These are phyloP conservation scores for Clupea harengus DNA, from an alignment of 2,113 vertebrate genomes.

Conservation along the genomic window DNA sequence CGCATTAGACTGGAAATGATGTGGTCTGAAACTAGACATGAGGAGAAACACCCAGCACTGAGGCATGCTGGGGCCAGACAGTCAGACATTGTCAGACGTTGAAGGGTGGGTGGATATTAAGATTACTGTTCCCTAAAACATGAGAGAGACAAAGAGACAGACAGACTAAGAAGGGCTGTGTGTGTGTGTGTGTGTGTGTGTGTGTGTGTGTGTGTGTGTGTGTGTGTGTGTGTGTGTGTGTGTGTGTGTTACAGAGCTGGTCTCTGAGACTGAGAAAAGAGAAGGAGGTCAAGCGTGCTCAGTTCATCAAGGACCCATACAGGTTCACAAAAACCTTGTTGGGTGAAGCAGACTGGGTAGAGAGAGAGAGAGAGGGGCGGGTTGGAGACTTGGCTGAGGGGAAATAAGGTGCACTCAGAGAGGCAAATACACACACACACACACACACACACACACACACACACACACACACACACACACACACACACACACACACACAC, in stretches of 20 bases:
- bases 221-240: too few species aligned
- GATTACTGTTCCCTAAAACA: not conserved
- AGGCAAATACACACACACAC: constrained; percentile 1
- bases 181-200: too few species aligned
- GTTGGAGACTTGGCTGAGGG: not conserved
- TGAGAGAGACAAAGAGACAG: constrained; percentile 17
- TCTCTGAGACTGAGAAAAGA: too few species aligned
- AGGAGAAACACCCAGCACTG: not conserved
- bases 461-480: constrained; percentile 17
- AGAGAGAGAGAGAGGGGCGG: not conserved
- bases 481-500: not conserved
- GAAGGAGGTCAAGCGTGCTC: too few species aligned
- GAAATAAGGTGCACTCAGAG: not conserved
- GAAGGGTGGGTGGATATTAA: constrained; percentile 1
- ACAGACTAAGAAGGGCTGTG: too few species aligned
- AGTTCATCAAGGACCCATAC: too few species aligned
- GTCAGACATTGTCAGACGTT: not conserved
- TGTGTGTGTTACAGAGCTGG: too few species aligned
- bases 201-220: too few species aligned
- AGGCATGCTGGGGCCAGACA: not conserved
- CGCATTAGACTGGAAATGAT: not conserved
- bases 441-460: constrained; percentile 21
- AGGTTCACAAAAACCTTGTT: too few species aligned
- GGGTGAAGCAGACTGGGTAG: not conserved
- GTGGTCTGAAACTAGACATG: not conserved